A percentile compares a stretch with the other conserved stretches of the same genome.
phyloP scores from a whole-genome alignment of 2,888 invertebrate species.

The Patella pellucida region DNA sequence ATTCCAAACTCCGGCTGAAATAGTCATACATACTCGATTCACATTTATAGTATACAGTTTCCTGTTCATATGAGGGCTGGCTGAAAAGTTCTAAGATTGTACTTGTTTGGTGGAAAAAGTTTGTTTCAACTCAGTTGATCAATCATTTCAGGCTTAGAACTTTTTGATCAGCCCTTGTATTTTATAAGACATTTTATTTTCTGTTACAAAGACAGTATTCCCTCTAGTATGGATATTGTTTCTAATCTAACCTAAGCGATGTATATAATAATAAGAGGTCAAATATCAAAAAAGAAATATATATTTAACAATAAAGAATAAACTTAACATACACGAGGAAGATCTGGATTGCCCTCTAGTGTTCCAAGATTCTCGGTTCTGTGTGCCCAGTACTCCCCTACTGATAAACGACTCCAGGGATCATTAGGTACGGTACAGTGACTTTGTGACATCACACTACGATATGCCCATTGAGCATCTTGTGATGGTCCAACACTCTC shows the following conservation, averaged over 20 bases:
- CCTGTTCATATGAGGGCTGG: no score
- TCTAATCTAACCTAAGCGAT: not conserved
- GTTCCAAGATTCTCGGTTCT: slow-evolving; percentile 59
- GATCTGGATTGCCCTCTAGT: slow-evolving; percentile 45
- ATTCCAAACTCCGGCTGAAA: slow-evolving; percentile 63
- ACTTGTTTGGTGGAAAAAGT: no score
- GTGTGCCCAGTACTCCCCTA: slow-evolving; percentile 57
- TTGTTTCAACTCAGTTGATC: no score
- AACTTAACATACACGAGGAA: slow-evolving; percentile 41
- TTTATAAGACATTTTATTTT: no score
- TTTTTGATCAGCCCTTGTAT: no score
- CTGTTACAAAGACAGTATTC: not conserved
- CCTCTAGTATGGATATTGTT: not conserved
- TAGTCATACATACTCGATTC: not conserved
- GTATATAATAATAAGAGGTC: not conserved
- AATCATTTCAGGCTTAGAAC: no score
- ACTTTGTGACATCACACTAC: slow-evolving; percentile 42
- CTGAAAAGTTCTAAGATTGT: no score
- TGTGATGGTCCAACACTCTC: slow-evolving; percentile 16
- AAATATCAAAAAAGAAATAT: not conserved
- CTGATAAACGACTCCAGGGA: slow-evolving; percentile 51
- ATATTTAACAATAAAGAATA: not conserved
- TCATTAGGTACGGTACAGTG: slow-evolving; percentile 38
- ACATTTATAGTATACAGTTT: no score
- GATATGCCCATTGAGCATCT: slow-evolving; percentile 31